Percentiles rank a stretch among this genome's conserved stretches.
These are phyloP conservation scores for Lepus oiostolus DNA, from an alignment of 2,797 vertebrate species.

Conservation along the genomic window DNA sequence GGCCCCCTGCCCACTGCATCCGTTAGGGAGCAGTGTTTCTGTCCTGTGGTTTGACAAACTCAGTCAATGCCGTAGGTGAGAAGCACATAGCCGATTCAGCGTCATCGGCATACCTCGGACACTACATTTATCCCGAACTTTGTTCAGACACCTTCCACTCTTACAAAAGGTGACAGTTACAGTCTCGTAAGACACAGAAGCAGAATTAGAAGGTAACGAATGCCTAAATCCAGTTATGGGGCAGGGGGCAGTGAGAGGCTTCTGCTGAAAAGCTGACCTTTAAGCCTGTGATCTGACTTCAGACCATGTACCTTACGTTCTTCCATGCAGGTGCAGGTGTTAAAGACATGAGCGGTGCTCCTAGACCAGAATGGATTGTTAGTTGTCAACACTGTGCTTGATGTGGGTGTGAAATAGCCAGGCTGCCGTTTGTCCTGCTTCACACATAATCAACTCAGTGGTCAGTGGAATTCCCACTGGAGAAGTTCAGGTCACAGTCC, in stretches of 20 bases:
- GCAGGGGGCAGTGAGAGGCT: neutral
- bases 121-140: constrained; percentile 9
- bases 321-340: neutral
- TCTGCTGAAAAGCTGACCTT: neutral
- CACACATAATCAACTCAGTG: constrained; percentile 44
- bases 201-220: neutral
- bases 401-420: constrained; percentile 23
- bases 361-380: constrained; percentile 34
- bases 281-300: neutral
- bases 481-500: constrained; percentile 22
- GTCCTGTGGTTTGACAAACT: neutral
- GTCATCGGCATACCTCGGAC: neutral
- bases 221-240: neutral
- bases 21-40: neutral
- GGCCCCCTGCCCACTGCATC: neutral
- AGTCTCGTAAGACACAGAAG: neutral
- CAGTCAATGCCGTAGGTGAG: neutral
- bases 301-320: neutral
- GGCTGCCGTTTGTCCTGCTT: neutral
- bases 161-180: constrained; percentile 29
- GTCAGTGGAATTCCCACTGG: constrained; percentile 41
- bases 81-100: neutral
- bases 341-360: neutral
- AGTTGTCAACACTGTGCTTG: constrained; percentile 34
- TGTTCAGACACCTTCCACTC: constrained; percentile 1